phyloP scores from a whole-genome alignment of 1,140 invertebrate species.

The Cataglyphis hispanica region DNA sequence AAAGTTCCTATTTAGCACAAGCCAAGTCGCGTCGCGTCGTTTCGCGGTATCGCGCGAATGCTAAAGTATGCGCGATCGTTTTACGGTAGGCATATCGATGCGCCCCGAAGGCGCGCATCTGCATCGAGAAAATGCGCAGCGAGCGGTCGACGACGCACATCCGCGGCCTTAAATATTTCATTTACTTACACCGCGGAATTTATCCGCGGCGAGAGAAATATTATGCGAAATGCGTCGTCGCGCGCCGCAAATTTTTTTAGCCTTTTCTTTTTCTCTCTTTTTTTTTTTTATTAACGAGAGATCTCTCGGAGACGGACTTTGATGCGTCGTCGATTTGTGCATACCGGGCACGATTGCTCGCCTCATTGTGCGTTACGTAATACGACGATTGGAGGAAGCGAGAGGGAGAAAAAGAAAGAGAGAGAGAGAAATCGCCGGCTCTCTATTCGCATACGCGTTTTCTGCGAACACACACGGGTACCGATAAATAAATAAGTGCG shows the following conservation, averaged over 20 bases:
- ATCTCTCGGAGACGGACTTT: background rate
- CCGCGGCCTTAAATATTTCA: constrained; percentile 22
- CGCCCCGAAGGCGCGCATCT: constrained; percentile 7
- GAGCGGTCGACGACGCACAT: background rate
- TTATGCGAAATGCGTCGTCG: background rate
- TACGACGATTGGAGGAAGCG: background rate
- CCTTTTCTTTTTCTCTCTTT: background rate
- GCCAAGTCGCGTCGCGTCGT: background rate
- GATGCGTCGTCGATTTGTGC: constrained; percentile 65
- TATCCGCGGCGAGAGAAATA: constrained; percentile 23
- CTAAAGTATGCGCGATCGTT: constrained; percentile 46
- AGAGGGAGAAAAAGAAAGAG: background rate
- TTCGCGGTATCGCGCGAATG: constrained; percentile 31
- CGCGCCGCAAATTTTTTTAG: constrained; percentile 22
- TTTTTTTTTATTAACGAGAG: background rate
- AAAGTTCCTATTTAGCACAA: constrained; percentile 15
- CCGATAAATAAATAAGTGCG: constrained; percentile 52
- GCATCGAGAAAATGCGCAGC: constrained; percentile 26
- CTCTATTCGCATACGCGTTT: background rate
- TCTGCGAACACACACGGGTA: background rate
- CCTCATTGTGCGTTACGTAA: constrained; percentile 46
- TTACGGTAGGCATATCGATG: constrained; percentile 41
- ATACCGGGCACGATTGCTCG: constrained; percentile 60
- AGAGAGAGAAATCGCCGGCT: background rate
- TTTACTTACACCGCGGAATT: constrained; percentile 19